Evolutionary conservation across 2,113 vertebrate genomes (phyloP).

Genomic region (Prietella phreatophila): DNA sequence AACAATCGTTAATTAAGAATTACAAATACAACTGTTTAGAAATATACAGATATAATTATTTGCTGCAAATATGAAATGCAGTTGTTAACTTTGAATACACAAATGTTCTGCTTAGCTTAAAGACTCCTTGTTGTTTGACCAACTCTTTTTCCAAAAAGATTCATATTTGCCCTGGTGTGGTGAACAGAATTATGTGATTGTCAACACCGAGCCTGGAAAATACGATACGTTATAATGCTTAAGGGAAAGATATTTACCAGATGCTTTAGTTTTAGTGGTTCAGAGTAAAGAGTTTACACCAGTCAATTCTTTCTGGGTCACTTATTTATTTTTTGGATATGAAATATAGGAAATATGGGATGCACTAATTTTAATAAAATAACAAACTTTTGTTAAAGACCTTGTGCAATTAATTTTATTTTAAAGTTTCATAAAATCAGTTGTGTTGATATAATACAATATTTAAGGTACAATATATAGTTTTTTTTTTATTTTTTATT

Average conservation of each 20-base stretch:
- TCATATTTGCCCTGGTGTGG: not conserved
- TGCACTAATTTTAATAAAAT: not conserved
- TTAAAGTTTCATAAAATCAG: not conserved
- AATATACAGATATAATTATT: not conserved
- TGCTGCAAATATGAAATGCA: not conserved
- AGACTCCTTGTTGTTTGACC: not conserved
- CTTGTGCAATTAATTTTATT: not conserved
- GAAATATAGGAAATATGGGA: not conserved
- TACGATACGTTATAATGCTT: not conserved
- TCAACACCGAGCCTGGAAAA: not conserved
- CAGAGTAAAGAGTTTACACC: not conserved
- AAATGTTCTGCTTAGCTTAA: not conserved
- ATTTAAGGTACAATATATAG: not conserved
- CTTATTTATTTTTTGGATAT: conserved; percentile 18
- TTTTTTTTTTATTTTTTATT: too few species aligned
- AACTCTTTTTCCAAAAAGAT: not conserved
- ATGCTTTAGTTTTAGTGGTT: not conserved
- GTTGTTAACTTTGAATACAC: not conserved
- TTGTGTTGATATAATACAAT: not conserved
- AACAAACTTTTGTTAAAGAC: not conserved
- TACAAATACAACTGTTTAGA: not conserved
- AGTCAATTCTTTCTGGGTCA: not conserved
- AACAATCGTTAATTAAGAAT: not conserved
- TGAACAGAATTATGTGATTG: not conserved
- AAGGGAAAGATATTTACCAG: not conserved